Evolutionary conservation across 2,113 vertebrate species (phyloP).

Genomic region (Boulengeromyrus knoepffleri): DNA sequence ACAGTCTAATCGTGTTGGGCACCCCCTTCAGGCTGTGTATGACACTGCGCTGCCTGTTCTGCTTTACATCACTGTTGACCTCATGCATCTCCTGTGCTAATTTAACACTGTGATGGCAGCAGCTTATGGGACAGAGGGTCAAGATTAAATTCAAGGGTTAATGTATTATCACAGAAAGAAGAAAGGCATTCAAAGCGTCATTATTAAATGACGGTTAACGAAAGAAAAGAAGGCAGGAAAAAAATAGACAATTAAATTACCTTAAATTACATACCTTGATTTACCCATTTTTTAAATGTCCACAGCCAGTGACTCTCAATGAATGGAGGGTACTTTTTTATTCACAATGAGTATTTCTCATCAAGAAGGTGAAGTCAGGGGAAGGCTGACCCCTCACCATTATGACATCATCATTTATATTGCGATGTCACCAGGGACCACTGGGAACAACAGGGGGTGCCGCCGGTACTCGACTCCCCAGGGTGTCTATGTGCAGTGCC

Average conservation of each 20-base stretch:
- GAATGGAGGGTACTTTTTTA: not conserved
- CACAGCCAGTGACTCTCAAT: conserved; percentile 27
- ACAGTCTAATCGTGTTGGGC: not conserved
- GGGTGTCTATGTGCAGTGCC: not conserved
- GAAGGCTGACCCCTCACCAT: not conserved
- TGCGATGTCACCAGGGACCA: not conserved
- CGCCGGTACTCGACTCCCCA: not conserved
- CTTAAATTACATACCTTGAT: conserved; percentile 1
- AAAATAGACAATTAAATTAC: not conserved
- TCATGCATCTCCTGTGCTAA: conserved; percentile 14
- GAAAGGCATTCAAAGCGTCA: not conserved
- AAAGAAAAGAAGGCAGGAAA: not conserved
- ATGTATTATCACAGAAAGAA: not conserved
- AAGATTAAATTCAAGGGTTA: not conserved
- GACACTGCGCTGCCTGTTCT: not conserved
- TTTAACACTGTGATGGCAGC: not conserved
- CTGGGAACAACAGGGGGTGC: not conserved
- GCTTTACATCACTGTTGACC: not conserved
- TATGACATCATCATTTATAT: not conserved
- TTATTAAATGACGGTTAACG: not conserved
- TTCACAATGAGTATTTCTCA: not conserved
- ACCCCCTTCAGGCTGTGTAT: not conserved
- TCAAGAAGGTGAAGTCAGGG: not conserved
- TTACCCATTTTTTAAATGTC: not conserved
- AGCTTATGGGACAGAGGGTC: not conserved